phyloP scores from a whole-genome alignment of 2,797 vertebrate genomes.

The Salmo trutta region DNA sequence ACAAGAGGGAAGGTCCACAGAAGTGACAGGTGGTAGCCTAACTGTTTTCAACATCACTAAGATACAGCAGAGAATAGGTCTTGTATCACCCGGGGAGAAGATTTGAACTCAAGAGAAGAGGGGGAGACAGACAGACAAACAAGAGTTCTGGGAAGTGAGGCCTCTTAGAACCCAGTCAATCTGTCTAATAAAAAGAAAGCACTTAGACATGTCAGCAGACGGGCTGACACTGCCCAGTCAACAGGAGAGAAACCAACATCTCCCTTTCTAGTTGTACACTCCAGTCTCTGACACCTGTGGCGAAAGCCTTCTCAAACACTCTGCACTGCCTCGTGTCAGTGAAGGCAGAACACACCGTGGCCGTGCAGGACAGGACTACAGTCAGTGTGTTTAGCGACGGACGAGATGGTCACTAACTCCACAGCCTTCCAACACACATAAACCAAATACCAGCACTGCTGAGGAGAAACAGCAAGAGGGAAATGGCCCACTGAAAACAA shows the following conservation, averaged over 20 bases:
- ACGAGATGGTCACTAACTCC: slow-evolving; percentile 13
- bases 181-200: background rate
- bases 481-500: background rate
- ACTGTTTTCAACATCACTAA: background rate
- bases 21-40: background rate
- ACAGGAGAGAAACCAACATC: background rate
- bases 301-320: background rate
- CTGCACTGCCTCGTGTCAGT: background rate
- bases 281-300: background rate
- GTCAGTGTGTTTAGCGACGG: slow-evolving; percentile 2
- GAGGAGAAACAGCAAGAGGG: slow-evolving; percentile 27
- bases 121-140: too few relatives aligned
- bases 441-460: slow-evolving; percentile 27
- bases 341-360: background rate
- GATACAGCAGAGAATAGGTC: too few relatives aligned
- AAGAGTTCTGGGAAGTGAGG: background rate
- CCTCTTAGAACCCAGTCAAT: background rate
- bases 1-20: background rate
- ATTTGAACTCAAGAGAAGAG: background rate
- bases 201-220: background rate
- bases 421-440: slow-evolving; percentile 21
- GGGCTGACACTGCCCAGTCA: background rate
- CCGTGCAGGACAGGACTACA: background rate
- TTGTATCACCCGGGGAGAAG: too few relatives aligned
- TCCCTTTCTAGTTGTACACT: background rate